Conservation (phyloP, 1,140 invertebrate genomes). For the Brachionus paranguensis region DNA sequence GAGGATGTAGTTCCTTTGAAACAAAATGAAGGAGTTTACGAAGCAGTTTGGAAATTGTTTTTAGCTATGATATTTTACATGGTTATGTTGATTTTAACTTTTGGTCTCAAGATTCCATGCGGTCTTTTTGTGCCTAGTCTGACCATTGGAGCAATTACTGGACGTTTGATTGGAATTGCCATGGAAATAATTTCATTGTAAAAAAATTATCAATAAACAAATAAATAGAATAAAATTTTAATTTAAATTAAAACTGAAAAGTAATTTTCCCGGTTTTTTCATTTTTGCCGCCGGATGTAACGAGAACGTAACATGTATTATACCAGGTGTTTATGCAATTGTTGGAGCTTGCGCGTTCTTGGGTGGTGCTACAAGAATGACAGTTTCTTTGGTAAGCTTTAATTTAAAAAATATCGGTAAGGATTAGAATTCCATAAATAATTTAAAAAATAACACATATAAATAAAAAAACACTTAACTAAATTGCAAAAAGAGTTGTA, state of each 20-base stretch:
- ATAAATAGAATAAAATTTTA: neutral
- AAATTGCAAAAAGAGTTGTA: too few species aligned
- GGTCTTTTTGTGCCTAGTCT: slow-evolving; percentile 59
- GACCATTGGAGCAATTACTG: slow-evolving; percentile 83
- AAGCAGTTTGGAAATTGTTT: slow-evolving; percentile 79
- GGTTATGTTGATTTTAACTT: slow-evolving; percentile 92
- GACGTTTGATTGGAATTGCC: slow-evolving; percentile 88
- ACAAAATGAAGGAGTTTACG: slow-evolving; percentile 75
- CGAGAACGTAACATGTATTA: slow-evolving; percentile 75
- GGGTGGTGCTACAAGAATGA: slow-evolving; percentile 98
- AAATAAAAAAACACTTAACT: too few species aligned
- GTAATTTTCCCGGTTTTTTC: slow-evolving; percentile 73
- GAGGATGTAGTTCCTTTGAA: slow-evolving; percentile 71
- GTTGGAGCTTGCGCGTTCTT: slow-evolving; percentile 96
- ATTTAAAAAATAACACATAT: too few species aligned
- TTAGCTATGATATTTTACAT: slow-evolving; percentile 81
- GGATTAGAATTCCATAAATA: neutral
- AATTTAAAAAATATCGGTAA: slow-evolving; percentile 82
- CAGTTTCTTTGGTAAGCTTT: slow-evolving; percentile 93
- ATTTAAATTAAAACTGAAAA: slow-evolving; percentile 59
- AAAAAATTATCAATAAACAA: neutral
- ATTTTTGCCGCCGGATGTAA: slow-evolving; percentile 85
- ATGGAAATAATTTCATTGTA: slow-evolving; percentile 65
- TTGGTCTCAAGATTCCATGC: slow-evolving; percentile 79
- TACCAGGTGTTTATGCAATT: slow-evolving; percentile 97